Percentiles rank a stretch among this genome's conserved stretches.
Conservation (phyloP, 1,140 invertebrate genomes). For the Drosophila rhopaloa region DNA sequence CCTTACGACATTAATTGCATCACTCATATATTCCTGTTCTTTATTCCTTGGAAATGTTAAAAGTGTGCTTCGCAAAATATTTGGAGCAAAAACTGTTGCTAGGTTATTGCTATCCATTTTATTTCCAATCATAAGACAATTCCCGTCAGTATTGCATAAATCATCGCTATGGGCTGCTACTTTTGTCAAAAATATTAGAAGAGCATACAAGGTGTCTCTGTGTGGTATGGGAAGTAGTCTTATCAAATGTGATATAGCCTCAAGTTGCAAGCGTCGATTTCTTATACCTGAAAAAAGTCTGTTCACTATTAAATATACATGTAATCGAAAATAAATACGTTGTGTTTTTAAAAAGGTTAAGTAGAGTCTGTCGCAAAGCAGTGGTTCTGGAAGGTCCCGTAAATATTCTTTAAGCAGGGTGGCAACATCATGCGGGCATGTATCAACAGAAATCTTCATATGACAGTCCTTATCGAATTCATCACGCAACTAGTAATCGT, state of each 20-base stretch:
- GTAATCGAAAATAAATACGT: slow-evolving; percentile 88
- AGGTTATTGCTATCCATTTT: slow-evolving; percentile 97
- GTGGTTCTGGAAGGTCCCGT: slow-evolving; percentile 95
- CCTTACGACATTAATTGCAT: slow-evolving; percentile 94
- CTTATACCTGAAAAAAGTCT: slow-evolving; percentile 88
- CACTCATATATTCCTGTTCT: slow-evolving; percentile 83
- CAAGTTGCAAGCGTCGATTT: slow-evolving; percentile 92
- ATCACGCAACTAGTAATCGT: slow-evolving; percentile 90
- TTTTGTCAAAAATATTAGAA: slow-evolving; percentile 92
- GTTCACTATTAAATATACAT: not conserved
- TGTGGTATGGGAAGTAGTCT: slow-evolving; percentile 94
- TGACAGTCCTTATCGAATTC: slow-evolving; percentile 94
- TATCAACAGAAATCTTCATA: slow-evolving; percentile 90
- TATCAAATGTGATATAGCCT: slow-evolving; percentile 92
- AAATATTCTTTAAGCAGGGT: slow-evolving; percentile 97
- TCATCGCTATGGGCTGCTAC: slow-evolving; percentile 87
- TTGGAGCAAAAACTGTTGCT: slow-evolving; percentile 96
- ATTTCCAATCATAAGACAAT: slow-evolving; percentile 87
- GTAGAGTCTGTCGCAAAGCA: slow-evolving; percentile 95
- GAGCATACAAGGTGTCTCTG: slow-evolving; percentile 93
- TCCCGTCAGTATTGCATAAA: slow-evolving; percentile 44
- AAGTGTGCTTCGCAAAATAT: slow-evolving; percentile 92
- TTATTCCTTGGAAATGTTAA: slow-evolving; percentile 81
- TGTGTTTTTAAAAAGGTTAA: slow-evolving; percentile 95
- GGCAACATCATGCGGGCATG: slow-evolving; percentile 96